phyloP scores from a whole-genome alignment of 2,113 vertebrate genomes.

The Myotis brandtii region DNA sequence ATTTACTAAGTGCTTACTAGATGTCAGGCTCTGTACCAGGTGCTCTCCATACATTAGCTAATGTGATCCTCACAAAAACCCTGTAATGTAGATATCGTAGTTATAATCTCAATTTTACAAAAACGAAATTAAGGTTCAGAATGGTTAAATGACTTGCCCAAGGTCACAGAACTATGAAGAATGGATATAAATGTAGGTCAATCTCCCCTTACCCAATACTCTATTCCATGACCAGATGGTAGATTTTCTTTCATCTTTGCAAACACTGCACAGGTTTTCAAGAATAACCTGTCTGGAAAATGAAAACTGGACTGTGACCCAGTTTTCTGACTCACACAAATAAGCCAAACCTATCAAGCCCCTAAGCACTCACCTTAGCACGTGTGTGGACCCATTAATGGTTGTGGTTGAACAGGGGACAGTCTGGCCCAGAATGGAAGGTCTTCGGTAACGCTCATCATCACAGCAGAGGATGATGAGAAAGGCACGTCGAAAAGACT shows the following conservation, averaged over 20 bases:
- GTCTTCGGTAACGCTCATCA: slow-evolving; percentile 93
- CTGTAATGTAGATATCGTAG: neutral
- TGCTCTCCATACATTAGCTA: neutral
- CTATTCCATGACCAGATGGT: neutral
- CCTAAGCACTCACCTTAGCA: slow-evolving; percentile 93
- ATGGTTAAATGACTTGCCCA: neutral
- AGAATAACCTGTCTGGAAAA: neutral
- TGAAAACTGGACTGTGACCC: neutral
- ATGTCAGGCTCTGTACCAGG: neutral
- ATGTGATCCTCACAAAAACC: neutral
- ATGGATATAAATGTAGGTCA: neutral
- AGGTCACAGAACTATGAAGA: neutral
- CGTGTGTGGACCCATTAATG: slow-evolving; percentile 96
- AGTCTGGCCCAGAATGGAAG: slow-evolving; percentile 92
- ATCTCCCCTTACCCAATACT: neutral
- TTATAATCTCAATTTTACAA: neutral
- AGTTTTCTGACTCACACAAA: neutral
- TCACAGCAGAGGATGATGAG: slow-evolving; percentile 99
- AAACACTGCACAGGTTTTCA: neutral
- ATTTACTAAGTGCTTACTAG: neutral
- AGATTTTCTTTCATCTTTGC: neutral
- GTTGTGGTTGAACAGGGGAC: slow-evolving; percentile 94
- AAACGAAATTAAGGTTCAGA: neutral
- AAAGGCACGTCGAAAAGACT: slow-evolving; percentile 99
- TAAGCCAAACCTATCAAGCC: neutral